A percentile compares a stretch with the other conserved stretches of the same genome.
Evolutionary conservation across 53 echinoderm and acorn worm species (phyloP).

Genomic region (Holothuria leucospilota): DNA sequence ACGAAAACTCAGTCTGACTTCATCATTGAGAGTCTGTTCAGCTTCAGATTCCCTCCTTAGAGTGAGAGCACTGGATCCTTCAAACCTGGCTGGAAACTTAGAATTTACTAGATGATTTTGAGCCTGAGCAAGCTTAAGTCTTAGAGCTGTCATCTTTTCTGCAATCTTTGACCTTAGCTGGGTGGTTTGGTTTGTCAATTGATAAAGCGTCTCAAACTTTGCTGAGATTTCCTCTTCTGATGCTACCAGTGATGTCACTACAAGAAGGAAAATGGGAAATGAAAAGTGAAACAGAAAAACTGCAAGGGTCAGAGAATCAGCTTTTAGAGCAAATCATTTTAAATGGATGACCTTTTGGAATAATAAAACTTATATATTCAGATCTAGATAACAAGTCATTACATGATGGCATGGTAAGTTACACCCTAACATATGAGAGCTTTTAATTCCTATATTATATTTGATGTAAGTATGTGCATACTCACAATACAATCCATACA

Average conservation of each 20-base stretch:
- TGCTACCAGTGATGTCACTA: constrained; percentile 29
- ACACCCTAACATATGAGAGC: too few species aligned
- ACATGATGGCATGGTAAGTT: too few species aligned
- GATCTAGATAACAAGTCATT: too few species aligned
- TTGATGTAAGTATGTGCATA: too few species aligned
- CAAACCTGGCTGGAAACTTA: constrained; percentile 80
- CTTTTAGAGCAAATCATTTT: background rate
- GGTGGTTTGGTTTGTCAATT: constrained; percentile 72
- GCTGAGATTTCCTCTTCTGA: background rate
- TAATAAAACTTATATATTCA: too few species aligned
- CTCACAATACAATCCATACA: too few species aligned
- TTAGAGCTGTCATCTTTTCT: constrained; percentile 69
- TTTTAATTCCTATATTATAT: too few species aligned
- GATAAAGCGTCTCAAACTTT: constrained; percentile 59
- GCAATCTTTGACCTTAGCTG: constrained; percentile 70
- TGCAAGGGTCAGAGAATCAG: background rate
- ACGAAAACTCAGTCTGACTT: constrained; percentile 72
- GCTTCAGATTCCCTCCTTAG: constrained; percentile 46
- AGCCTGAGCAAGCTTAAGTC: constrained; percentile 75
- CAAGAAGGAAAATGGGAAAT: background rate
- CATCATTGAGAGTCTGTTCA: constrained; percentile 64
- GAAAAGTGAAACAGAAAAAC: background rate
- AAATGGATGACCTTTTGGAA: background rate
- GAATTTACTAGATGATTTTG: constrained; percentile 83
- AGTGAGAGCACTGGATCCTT: constrained; percentile 71